Evolutionary conservation across 2,113 vertebrate species (phyloP).

Genomic region (Electrona antarctica): DNA sequence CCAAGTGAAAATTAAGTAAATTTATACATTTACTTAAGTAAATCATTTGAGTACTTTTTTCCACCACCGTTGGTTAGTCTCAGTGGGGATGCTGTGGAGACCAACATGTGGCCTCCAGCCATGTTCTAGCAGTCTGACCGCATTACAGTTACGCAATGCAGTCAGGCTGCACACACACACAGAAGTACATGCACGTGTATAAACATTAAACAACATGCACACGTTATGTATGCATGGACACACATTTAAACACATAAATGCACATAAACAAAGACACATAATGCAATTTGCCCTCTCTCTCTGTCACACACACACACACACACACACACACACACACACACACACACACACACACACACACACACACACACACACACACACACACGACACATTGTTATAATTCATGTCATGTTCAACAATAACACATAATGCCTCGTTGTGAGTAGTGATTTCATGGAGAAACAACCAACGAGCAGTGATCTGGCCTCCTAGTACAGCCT

Average conservation of each 20-base stretch:
- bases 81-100: slow-evolving; percentile 36
- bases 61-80: slow-evolving; percentile 22
- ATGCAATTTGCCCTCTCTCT: background rate
- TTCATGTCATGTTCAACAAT: no score
- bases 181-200: background rate
- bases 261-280: background rate
- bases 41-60: no score
- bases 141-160: slow-evolving; percentile 54
- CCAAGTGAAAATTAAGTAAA: no score
- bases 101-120: slow-evolving; percentile 25
- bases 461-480: no score
- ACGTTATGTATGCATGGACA: background rate
- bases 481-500: no score
- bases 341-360: background rate
- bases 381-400: background rate
- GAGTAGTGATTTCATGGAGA: no score
- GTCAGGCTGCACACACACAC: background rate
- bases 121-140: slow-evolving; percentile 40
- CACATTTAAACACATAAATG: background rate
- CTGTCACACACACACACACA: background rate
- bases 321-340: background rate
- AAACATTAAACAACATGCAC: background rate
- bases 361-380: slow-evolving; percentile 1
- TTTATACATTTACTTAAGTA: no score
- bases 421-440: no score